A percentile compares a stretch with the other conserved stretches of the same genome.
These are phyloP conservation scores for Caenorhabditis sinica DNA, from an alignment of 2,888 invertebrate species.

Conservation along the genomic window DNA sequence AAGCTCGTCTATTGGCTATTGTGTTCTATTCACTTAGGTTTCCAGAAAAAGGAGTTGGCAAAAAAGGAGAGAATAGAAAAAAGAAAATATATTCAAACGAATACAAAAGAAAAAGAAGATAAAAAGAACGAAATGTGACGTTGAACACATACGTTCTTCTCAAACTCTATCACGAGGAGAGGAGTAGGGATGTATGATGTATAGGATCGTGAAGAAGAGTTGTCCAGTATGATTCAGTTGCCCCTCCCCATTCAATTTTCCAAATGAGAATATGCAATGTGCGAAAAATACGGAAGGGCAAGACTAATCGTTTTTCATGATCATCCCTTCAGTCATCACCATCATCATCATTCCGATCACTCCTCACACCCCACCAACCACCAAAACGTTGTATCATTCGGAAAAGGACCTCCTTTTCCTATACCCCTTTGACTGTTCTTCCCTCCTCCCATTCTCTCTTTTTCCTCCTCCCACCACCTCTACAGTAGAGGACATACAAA, in stretches of 20 bases:
- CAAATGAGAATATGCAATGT: conserved; percentile 21
- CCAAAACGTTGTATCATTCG: conserved; percentile 44
- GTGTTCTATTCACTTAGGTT: conserved; percentile 10
- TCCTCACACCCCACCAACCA: conserved; percentile 7
- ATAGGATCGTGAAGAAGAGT: neutral
- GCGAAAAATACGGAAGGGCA: conserved; percentile 18
- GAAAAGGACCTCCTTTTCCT: conserved; percentile 23
- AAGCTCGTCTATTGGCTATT: conserved; percentile 17
- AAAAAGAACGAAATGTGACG: conserved; percentile 46
- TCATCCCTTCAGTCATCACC: conserved; percentile 5
- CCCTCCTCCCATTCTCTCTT: neutral
- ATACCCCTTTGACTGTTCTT: neutral
- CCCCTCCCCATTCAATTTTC: neutral
- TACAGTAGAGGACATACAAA: conserved; percentile 45
- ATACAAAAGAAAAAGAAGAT: conserved; percentile 10
- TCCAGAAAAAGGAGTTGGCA: conserved; percentile 1
- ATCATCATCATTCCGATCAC: conserved; percentile 37
- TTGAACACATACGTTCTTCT: conserved; percentile 52
- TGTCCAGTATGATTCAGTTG: neutral
- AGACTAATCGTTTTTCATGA: conserved; percentile 27
- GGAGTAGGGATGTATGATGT: conserved; percentile 47
- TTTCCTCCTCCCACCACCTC: conserved; percentile 14
- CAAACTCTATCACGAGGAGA: conserved; percentile 41
- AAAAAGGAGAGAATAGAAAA: neutral
- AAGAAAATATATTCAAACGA: conserved; percentile 20